Percentiles rank a stretch among this genome's conserved stretches.
phyloP scores from a whole-genome alignment of 2,113 vertebrate species.

The Lichenostomus cassidix region DNA sequence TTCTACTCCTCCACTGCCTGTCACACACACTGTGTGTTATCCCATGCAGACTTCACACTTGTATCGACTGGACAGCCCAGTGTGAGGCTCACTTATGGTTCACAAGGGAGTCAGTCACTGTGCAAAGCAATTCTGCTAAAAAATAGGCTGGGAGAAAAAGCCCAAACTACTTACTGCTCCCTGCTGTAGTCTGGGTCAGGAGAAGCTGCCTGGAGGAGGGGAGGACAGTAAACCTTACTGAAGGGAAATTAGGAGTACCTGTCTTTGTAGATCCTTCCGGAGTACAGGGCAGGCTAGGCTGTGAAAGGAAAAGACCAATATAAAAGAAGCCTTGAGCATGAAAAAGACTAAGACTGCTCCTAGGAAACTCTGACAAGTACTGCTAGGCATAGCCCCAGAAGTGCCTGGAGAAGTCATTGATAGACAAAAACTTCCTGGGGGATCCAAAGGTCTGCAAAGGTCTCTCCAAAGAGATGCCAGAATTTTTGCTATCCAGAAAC shows the following conservation, averaged over 20 bases:
- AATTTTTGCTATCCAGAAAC: background rate
- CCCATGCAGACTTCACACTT: fast-evolving
- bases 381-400: background rate
- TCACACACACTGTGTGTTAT: background rate
- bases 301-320: background rate
- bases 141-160: background rate
- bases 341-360: background rate
- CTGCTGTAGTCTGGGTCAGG: background rate
- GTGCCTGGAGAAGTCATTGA: background rate
- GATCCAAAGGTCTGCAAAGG: background rate
- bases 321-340: background rate
- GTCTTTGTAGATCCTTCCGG: background rate
- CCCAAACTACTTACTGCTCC: background rate
- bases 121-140: background rate
- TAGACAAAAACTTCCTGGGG: background rate
- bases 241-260: background rate
- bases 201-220: background rate
- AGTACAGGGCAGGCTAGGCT: background rate
- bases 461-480: background rate
- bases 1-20: background rate
- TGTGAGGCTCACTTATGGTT: background rate
- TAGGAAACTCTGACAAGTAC: background rate
- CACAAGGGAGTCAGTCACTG: background rate
- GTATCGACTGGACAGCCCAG: background rate
- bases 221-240: background rate